Base-by-base conservation (phyloP, 2,888 invertebrate genomes). In the Noctua pronuba region DNA sequence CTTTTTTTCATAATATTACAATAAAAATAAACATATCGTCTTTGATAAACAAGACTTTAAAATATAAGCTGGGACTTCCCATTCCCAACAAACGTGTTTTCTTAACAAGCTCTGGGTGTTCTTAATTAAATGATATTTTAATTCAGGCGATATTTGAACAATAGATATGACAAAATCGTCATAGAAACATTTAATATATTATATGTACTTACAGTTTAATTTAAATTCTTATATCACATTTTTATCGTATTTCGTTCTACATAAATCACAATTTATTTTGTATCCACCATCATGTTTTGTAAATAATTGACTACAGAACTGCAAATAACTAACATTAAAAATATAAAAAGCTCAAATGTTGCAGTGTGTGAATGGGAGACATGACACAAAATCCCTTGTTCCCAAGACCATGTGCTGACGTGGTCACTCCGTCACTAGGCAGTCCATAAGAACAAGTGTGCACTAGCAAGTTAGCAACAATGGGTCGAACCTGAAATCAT, bases 401-500 rank as follows among this genome's bases (percentile, higher is more conserved):
- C 31, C n/a, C 80, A 73, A 24, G 77, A 73, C 83, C 83, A 66
- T 38, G 72, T 35, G 65, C 65, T 65, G 13, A 70, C 46, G 58
- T 73, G 44, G 41, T 18, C 16, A 41, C 18, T 41, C 70, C 24
- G 41, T 28, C n/a, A 41, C 65, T 41, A 41, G 66, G 44, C 60
- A n/a, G 24, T n/a, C 24, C 68, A 77, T 71, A 44, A 70, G 72
- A 72, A 58, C 52, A 66, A 81, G 75, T 75, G 77, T 77, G 71
- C 77, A 79, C 77, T 86, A 67, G 73, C 80, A 87, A 89, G 35
- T 35, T 62, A 62, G 62, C 35, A 62, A 62, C 84, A 88, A 87
- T 87, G 77, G 85, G 46, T 72, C 72, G 77, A 77, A 82, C 77
- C 88, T 91, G 92, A 91, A 92, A 93, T 89, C 78, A 89, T 90